A percentile compares a stretch with the other conserved stretches of the same genome.
These are phyloP conservation scores for Nephrotoma flavescens DNA, from an alignment of 2,888 invertebrate species.

Conservation along the genomic window DNA sequence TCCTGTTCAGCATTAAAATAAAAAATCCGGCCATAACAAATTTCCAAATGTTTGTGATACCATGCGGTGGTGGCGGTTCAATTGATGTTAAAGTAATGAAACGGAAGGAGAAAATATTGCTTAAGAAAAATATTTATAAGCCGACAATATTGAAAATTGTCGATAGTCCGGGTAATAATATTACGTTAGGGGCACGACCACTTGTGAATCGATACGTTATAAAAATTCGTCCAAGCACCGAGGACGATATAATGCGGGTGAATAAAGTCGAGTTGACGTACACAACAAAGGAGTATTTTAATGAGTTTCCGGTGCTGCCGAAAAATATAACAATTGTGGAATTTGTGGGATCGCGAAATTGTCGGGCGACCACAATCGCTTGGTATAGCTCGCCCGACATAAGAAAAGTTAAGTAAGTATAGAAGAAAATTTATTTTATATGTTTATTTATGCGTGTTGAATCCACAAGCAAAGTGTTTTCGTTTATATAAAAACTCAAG, in stretches of 20 bases:
- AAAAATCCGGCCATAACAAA: constrained; percentile 6
- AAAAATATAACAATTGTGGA: constrained; percentile 35
- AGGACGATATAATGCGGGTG: constrained; percentile 35
- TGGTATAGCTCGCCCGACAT: constrained; percentile 40
- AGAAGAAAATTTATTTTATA: not conserved
- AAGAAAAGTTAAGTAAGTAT: constrained; percentile 26
- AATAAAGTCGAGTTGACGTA: constrained; percentile 37
- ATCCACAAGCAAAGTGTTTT: too few relatives aligned
- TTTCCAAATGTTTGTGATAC: constrained; percentile 34
- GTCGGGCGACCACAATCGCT: constrained; percentile 39
- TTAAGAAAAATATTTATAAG: constrained; percentile 30
- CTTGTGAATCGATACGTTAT: constrained; percentile 35
- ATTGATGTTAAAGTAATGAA: constrained; percentile 34
- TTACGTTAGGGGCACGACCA: not conserved
- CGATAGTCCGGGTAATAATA: not conserved
- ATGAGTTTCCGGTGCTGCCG: constrained; percentile 38
- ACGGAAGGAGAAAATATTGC: constrained; percentile 26
- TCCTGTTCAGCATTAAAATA: constrained; percentile 41
- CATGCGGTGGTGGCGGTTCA: constrained; percentile 37
- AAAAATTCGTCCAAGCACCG: constrained; percentile 34
- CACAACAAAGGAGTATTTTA: constrained; percentile 12
- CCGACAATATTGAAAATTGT: constrained; percentile 29
- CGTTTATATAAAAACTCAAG: too few relatives aligned
- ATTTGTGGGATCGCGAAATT: constrained; percentile 33
- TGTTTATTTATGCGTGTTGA: too few relatives aligned